Conservation (phyloP, 2,797 vertebrate genomes). For the Argya squamiceps region DNA sequence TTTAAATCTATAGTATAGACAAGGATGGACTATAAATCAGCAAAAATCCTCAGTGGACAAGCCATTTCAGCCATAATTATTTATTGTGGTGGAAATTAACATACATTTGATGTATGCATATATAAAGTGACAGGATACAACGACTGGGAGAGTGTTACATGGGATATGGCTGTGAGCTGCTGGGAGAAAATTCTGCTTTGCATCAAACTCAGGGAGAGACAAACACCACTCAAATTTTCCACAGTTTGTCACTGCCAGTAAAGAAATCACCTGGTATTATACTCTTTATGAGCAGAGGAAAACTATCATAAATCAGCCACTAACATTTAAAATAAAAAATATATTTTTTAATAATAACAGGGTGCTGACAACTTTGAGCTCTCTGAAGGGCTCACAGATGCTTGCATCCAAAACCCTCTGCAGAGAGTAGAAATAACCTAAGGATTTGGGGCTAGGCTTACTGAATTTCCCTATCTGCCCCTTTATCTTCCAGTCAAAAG, state of each 20-base stretch:
- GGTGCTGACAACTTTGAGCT: background rate
- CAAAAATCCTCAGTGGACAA: background rate
- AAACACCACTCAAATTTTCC: background rate
- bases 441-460: background rate
- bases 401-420: background rate
- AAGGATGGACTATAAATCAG: background rate
- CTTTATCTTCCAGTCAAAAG: background rate
- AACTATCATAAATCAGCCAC: background rate
- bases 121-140: background rate
- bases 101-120: background rate
- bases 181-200: background rate
- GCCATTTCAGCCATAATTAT: background rate
- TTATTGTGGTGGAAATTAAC: background rate
- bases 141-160: background rate
- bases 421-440: background rate
- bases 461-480: background rate
- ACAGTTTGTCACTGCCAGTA: background rate
- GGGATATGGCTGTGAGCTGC: background rate
- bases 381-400: background rate
- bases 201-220: background rate
- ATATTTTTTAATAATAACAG: background rate
- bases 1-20: background rate
- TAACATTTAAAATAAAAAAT: background rate
- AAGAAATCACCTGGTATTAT: background rate
- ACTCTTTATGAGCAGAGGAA: background rate